phyloP scores from a whole-genome alignment of 2,797 vertebrate genomes.

The Phrynocephalus forsythii region DNA sequence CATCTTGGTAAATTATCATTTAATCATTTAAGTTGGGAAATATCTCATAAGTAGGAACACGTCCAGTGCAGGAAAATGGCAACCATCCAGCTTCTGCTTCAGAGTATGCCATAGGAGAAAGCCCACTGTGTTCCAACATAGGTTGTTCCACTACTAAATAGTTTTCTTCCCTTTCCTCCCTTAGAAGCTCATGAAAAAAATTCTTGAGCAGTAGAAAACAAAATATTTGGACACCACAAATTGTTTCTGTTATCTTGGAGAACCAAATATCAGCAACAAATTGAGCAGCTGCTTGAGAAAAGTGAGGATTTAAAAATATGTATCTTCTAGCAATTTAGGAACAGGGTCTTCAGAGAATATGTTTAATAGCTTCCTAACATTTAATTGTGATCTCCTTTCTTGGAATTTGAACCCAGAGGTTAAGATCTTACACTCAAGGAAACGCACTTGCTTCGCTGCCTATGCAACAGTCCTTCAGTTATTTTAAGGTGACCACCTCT shows the following conservation, averaged over 20 bases:
- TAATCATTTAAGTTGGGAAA: background rate
- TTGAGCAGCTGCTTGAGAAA: no score
- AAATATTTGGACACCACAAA: no score
- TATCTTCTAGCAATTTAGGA: no score
- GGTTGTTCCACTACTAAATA: background rate
- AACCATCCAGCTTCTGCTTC: background rate
- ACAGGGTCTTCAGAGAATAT: background rate
- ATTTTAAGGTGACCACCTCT: background rate
- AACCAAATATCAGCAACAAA: no score
- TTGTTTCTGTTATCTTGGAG: no score
- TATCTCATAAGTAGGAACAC: background rate
- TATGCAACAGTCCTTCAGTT: background rate
- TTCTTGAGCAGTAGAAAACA: no score
- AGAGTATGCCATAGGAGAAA: background rate
- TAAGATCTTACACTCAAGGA: no score
- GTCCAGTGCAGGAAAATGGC: background rate
- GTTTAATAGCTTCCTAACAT: background rate
- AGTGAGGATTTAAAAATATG: no score
- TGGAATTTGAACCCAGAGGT: background rate
- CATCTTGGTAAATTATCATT: background rate
- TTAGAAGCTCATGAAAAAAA: no score
- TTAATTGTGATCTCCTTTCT: background rate
- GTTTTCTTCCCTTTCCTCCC: no score
- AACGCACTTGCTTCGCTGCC: no score
- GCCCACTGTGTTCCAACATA: background rate